Conservation (phyloP, 1,140 invertebrate genomes). For the Apis florea region DNA sequence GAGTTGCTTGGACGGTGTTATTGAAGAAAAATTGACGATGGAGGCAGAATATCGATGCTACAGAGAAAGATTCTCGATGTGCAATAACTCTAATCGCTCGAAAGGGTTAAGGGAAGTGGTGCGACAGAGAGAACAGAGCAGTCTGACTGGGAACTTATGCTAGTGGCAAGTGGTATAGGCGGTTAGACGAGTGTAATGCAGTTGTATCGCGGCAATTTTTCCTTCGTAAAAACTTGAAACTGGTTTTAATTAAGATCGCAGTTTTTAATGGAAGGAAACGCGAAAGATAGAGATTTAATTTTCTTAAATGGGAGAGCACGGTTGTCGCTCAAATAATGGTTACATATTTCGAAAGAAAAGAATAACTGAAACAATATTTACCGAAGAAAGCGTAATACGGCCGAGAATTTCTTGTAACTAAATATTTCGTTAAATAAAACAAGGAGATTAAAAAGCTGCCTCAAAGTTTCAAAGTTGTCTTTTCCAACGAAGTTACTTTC, state of each 20-base stretch:
- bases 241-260: not conserved
- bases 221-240: not conserved
- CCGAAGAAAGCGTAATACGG: not conserved
- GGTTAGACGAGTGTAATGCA: no score
- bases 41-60: no score
- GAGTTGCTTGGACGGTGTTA: no score
- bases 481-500: constrained; percentile 1
- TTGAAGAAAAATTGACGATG: no score
- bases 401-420: constrained; percentile 1
- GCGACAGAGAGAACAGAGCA: no score
- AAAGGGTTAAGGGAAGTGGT: no score
- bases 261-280: not conserved
- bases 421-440: constrained; percentile 16
- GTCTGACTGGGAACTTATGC: no score
- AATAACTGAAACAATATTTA: not conserved
- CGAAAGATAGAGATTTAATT: not conserved
- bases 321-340: not conserved
- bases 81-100: no score
- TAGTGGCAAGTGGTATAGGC: no score
- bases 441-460: constrained; percentile 15
- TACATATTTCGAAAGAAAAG: not conserved
- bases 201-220: no score
- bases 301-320: not conserved
- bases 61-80: no score
- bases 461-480: not conserved